Evolutionary conservation across 2,888 invertebrate genomes (phyloP), one percentile per base, ranked within the genome.

Genomic region (Rhabditoides inermis): DNA sequence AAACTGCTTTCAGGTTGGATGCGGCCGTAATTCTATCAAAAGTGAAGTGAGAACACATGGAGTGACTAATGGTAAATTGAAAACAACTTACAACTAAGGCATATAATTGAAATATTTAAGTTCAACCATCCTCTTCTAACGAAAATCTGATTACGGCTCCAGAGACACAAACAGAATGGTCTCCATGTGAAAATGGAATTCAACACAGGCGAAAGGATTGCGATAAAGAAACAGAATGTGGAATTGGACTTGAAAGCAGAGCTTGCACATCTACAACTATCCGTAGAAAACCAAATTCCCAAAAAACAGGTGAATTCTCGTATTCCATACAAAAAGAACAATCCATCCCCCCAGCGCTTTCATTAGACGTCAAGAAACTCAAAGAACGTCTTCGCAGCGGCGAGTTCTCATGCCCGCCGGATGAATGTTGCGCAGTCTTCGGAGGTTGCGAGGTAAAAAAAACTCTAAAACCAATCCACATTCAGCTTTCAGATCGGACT

Each of bases 391-490:
- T 63, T 39, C 54, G 54, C 12, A 51, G 52, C 26, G 49, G 50
- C 10, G 64, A 61, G 4, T 65, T 67, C 58, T 55, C 55, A 35
- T 69, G 68, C 35, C 61, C 63, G 0, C 37, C 56, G 26, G 58
- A 68, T 45, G 57, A 55, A 28, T 73, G 73, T 37, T 73, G 73
- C 45, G 56, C 60, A n/a, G 60, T 71, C 5, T 65, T 66, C 23
- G 61, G 57, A 25, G 53, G 51, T 12, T 66, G 66, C 45, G 39
- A 54, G 22, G 41, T 64, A 39, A n/a, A n/a, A n/a, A n/a, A n/a
- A n/a, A n/a, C n/a, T n/a, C n/a, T n/a, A n/a, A n/a, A n/a, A n/a
- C n/a, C n/a, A n/a, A n/a, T n/a, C n/a, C n/a, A n/a, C n/a, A n/a
- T n/a, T n/a, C 0, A 49, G 49, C 1, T 64, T 61, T 36, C 48